Conservation (phyloP, 2,113 vertebrate species). For the Erythrolamprus reginae region DNA sequence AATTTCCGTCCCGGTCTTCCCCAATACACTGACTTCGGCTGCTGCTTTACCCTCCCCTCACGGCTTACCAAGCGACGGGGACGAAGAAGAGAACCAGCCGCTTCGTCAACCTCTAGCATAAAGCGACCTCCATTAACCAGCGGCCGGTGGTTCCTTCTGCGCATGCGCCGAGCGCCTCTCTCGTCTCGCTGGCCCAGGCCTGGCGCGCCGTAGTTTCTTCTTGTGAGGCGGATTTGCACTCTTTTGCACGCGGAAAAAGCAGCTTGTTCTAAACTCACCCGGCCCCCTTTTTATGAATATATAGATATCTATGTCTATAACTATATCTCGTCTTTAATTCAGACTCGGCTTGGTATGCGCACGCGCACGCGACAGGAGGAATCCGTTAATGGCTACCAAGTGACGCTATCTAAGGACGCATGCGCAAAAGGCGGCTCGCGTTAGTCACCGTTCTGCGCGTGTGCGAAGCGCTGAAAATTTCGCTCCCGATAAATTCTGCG, state of each 20-base stretch:
- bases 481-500: background rate
- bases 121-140: background rate
- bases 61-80: background rate
- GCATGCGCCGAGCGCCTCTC: background rate
- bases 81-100: background rate
- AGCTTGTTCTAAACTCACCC: background rate
- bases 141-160: background rate
- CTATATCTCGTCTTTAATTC: background rate
- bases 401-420: background rate
- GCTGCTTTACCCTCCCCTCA: background rate
- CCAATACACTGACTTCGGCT: background rate
- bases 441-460: background rate
- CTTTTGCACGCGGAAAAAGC: background rate
- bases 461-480: background rate
- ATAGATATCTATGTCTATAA: too few relatives aligned
- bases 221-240: background rate
- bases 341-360: too few relatives aligned
- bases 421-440: background rate
- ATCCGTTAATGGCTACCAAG: accelerated
- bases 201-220: too few relatives aligned
- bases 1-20: background rate
- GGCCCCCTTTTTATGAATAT: background rate
- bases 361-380: background rate
- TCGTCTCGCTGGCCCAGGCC: background rate
- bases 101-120: background rate